Evolutionary conservation across 1,140 invertebrate genomes (phyloP), one percentile per base, ranked within the genome.

Genomic region (Anastrepha obliqua): DNA sequence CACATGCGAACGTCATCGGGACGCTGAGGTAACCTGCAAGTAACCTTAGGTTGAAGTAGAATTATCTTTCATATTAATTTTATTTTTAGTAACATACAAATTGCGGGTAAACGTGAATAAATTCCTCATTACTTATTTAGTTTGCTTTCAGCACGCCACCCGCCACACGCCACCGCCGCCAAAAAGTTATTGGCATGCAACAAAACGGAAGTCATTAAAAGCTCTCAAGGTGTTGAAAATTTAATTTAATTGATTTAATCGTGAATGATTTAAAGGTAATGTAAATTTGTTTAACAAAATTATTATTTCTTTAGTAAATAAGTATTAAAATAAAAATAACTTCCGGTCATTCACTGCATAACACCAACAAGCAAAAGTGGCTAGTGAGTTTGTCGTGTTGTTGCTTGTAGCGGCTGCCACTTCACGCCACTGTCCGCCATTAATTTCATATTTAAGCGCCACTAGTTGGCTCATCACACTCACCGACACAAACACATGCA

Each of bases 241-340:
- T 81, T 20, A 81, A 81, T 81, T 51, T 55, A 81, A 55, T 81
- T 81, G 74, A 81, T 81, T 81, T 81, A 81, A 81, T 47, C 74
- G 20, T 81, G 74, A 55, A 81, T 29, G 17, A 81, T 20, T 55
- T 11, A 6, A 55, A 55, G 11, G 11, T 55, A 55, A 29, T 29
- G 29, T 29, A 55, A 62, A 62, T 62, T 62, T 62, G 1, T 62
- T 62, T 62, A n/a, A n/a, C 60, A 62, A 62, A 62, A 17, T 67
- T 29, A 67, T 29, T 8, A 20, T 67, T 29, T 67, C 5, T 29
- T 39, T 29, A 7, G 64, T 67, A 67, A 67, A 39, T 67, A 4
- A 55, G 64, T 67, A 67, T 67, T 81, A 81, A 81, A 51, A 74
- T 42, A 74, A 81, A 81, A 81, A 20, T 42, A 81, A 55, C 74